A percentile compares a stretch with the other conserved stretches of the same genome.
Evolutionary conservation across 2,888 invertebrate species (phyloP).

Genomic region (Pammene fasciana): DNA sequence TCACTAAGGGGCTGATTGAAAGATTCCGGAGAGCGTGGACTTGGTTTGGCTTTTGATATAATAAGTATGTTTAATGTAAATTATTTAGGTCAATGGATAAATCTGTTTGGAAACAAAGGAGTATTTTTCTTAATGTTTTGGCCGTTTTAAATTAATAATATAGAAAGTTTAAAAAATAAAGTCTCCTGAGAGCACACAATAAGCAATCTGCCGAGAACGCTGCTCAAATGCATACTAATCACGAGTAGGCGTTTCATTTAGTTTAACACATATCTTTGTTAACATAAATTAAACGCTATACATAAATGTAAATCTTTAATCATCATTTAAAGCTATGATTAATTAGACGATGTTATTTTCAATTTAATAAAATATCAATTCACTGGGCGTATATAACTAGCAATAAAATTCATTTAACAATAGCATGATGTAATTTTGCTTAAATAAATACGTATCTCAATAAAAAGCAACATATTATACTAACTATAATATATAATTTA

Average conservation of each 20-base stretch:
- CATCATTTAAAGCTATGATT: too few relatives aligned
- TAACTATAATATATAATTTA: not conserved
- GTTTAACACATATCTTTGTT: not conserved
- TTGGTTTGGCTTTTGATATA: constrained; percentile 9
- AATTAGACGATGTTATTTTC: too few relatives aligned
- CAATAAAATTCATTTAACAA: too few relatives aligned
- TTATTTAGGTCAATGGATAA: not conserved
- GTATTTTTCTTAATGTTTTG: not conserved
- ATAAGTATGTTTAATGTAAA: not conserved
- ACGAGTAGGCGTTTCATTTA: constrained; percentile 22
- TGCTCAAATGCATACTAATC: constrained; percentile 57
- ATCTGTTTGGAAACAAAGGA: not conserved
- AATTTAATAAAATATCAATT: too few relatives aligned
- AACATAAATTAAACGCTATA: too few relatives aligned
- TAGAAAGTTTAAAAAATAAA: too few relatives aligned
- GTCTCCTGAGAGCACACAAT: constrained; percentile 19
- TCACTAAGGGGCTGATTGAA: constrained; percentile 14
- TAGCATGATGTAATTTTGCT: too few relatives aligned
- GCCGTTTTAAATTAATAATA: too few relatives aligned
- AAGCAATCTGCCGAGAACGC: constrained; percentile 57
- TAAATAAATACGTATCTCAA: too few relatives aligned
- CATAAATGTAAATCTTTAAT: not conserved
- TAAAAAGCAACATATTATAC: too few relatives aligned
- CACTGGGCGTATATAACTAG: too few relatives aligned
- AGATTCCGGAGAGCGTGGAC: constrained; percentile 6